Evolutionary conservation across 2,113 vertebrate species (phyloP).

Genomic region (Pelecanoides urinatrix): DNA sequence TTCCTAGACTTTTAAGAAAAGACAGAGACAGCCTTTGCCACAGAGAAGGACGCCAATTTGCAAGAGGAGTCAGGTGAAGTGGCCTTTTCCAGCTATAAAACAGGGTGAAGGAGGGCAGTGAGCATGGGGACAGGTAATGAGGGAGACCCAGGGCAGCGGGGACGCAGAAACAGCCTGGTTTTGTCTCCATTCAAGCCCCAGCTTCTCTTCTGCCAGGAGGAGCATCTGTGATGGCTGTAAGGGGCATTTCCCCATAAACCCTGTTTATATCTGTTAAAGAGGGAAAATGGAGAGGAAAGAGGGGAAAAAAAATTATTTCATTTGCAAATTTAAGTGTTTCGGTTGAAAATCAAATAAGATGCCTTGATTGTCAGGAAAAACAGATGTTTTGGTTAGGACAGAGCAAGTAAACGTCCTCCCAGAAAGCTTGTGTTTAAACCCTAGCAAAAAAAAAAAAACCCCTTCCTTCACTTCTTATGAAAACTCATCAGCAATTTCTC

Average conservation of each 20-base stretch:
- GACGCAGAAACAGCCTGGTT: neutral
- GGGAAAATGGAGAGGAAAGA: neutral
- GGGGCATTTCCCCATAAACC: neutral
- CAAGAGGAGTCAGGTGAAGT: neutral
- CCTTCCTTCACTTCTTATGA: neutral
- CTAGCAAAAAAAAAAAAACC: neutral
- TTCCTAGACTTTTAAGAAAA: neutral
- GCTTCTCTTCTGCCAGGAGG: neutral
- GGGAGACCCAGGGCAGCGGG: neutral
- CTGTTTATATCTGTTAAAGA: rapidly evolving
- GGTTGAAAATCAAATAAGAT: neutral
- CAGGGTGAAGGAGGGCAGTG: neutral
- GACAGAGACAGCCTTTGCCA: neutral
- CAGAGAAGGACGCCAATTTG: neutral
- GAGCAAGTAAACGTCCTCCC: neutral
- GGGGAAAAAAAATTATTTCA: neutral
- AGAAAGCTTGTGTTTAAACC: neutral
- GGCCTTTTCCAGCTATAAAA: neutral
- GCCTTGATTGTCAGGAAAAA: neutral
- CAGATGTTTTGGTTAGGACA: neutral
- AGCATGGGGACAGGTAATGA: neutral
- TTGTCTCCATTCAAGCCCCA: neutral
- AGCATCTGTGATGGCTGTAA: neutral
- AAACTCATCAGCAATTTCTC: neutral
- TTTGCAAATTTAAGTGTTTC: neutral